Conservation (phyloP, 2,113 vertebrate species). For the Cnemophilus loriae region DNA sequence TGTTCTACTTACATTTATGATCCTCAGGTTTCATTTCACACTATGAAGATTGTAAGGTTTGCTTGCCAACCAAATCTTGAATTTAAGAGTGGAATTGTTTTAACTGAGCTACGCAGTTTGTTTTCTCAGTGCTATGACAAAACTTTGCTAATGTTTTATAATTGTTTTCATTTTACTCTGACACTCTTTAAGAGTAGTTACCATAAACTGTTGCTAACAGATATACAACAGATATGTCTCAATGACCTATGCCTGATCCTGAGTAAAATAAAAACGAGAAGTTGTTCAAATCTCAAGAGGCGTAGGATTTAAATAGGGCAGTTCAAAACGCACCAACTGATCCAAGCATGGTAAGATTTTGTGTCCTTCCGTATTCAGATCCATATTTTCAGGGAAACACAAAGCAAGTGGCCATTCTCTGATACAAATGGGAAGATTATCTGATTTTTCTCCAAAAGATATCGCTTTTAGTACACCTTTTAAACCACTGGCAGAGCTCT, state of each 20-base stretch:
- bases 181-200: not conserved
- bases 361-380: not conserved
- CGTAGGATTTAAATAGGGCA: not conserved
- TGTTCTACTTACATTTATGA: not conserved
- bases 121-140: not conserved
- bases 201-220: not conserved
- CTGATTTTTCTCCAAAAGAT: not conserved
- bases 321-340: not conserved
- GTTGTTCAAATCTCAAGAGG: not conserved
- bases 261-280: not conserved
- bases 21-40: slow-evolving; percentile 7
- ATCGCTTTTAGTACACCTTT: not conserved
- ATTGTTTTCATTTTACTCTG: not conserved
- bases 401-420: not conserved
- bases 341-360: not conserved
- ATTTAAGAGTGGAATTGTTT: not conserved
- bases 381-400: not conserved
- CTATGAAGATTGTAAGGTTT: not conserved
- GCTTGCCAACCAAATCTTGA: not conserved
- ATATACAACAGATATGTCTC: not conserved
- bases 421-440: not conserved
- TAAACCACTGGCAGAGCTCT: not conserved
- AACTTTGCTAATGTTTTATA: not conserved
- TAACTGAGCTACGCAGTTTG: not conserved
- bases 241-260: not conserved